Base-by-base conservation (phyloP, 2,888 invertebrate species). In the Chironomus tentans region DNA sequence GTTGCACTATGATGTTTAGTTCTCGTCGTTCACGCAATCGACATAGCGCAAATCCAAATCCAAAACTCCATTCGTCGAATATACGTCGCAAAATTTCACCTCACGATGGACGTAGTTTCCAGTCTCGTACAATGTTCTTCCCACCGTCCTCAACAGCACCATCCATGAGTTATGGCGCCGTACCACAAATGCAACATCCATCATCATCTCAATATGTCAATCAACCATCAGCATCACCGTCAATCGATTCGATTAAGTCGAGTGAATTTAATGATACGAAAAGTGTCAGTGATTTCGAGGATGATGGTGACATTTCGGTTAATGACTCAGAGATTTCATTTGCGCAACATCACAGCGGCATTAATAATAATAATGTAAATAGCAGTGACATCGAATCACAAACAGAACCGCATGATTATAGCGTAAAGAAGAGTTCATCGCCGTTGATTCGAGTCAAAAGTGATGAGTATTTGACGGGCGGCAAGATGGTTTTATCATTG, bases 1-100 rank as follows among this genome's bases (percentile, higher is more conserved):
- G 97, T 56, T 98, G 98, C 85, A 97, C 94, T 80, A 97, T 97
- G 95, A 95, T 97, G 92, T 98, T 98, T 85, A 97, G 96, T 85
- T 97, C 97, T 77, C 88, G 97, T 76, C 88, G 98, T 77, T 96
- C 95, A 78, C 88, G 98, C 76, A 98, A 98, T 82, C 88, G 98
- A 28, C 98, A 98, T 85, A 95, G 95, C 84, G 97, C 97, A 74
- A 98, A 98, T 84, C 97, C 97, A 1, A 98, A 98, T 84, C 97
- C 97, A 0, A 98, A 97, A 84, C 85, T 98, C 74, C 97, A 98
- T 84, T 95, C 96, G 79, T 95, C 97, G n/a, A 95, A 96, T 83
- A 88, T 95, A 79, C 87, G 96, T 76, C 88, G 96, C 79, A 96
- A 97, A 85, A 94, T 95, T 78, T 94, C 94, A 12, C 95, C 95